Percentiles rank a stretch among this genome's conserved stretches.
These are phyloP conservation scores for Gila orcuttii DNA, from an alignment of 2,113 vertebrate species.

Conservation along the genomic window DNA sequence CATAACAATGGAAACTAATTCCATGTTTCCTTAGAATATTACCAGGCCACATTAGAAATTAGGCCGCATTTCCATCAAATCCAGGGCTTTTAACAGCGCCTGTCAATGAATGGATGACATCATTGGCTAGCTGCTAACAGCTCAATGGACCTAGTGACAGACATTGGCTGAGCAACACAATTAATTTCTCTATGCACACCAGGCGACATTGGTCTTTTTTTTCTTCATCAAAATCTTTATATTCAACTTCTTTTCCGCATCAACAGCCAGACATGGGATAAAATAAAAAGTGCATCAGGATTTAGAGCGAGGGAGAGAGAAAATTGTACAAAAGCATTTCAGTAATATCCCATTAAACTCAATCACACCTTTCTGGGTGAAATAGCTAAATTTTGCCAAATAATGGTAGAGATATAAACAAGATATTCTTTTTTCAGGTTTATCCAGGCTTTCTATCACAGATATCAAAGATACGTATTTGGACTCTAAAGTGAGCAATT, in stretches of 20 bases:
- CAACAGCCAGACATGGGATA: not conserved
- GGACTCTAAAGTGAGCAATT: not conserved
- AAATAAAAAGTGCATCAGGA: not conserved
- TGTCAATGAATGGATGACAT: slow-evolving; percentile 22
- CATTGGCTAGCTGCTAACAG: slow-evolving; percentile 35
- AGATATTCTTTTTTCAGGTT: not conserved
- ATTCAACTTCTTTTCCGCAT: not conserved
- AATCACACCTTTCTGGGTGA: slow-evolving; percentile 26
- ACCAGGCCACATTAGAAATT: no score
- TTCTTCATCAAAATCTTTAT: not conserved
- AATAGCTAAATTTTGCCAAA: not conserved
- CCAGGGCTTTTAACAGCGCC: slow-evolving; percentile 31
- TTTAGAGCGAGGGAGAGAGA: not conserved
- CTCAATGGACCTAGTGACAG: slow-evolving; percentile 17
- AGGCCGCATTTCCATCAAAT: slow-evolving; percentile 37
- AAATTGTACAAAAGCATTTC: slow-evolving; percentile 25
- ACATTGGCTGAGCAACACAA: slow-evolving; percentile 39
- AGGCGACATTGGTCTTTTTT: not conserved
- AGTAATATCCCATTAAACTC: slow-evolving; percentile 38
- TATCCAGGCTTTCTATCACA: not conserved
- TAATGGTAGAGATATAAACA: not conserved
- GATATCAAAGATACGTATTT: not conserved
- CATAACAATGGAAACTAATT: no score
- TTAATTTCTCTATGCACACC: slow-evolving; percentile 9
- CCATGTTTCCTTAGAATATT: no score